Conservation (phyloP, 1,140 invertebrate species). For the Pygmarrhopalites habei region DNA sequence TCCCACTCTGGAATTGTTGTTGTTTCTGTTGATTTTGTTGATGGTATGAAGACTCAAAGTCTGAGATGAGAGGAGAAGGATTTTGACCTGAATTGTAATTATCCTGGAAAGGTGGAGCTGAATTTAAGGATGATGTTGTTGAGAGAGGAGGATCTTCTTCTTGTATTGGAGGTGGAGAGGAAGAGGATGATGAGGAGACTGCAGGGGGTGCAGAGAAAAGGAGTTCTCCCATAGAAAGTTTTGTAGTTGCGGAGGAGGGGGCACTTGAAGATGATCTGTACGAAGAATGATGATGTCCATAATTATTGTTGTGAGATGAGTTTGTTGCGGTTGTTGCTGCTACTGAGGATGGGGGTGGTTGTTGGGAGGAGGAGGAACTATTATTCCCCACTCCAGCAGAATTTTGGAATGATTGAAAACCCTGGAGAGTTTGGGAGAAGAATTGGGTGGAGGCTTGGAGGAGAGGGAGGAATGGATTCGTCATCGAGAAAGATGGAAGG, state of each 20-base stretch:
- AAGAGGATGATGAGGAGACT: background rate
- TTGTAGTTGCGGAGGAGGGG: background rate
- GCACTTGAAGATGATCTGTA: no score
- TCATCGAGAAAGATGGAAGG: slow-evolving; percentile 13
- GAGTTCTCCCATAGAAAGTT: slow-evolving; percentile 34
- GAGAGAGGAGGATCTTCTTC: no score
- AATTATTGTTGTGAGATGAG: background rate
- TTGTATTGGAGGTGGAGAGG: background rate
- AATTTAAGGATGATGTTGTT: no score
- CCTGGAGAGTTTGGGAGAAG: slow-evolving; percentile 30
- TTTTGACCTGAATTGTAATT: no score
- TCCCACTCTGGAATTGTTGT: background rate
- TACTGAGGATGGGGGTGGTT: background rate
- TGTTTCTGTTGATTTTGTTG: no score
- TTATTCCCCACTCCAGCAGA: no score
- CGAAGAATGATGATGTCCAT: no score
- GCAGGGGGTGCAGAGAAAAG: slow-evolving; percentile 28
- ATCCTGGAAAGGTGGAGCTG: no score
- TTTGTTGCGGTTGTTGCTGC: background rate
- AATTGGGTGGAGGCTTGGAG: slow-evolving; percentile 34
- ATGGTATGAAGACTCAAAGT: no score
- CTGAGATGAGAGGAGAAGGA: no score
- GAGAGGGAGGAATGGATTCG: slow-evolving; percentile 36
- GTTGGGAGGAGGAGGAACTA: no score
- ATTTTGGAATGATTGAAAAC: slow-evolving; percentile 24